These are phyloP conservation scores for Dioctria rufipes DNA, from an alignment of 2,888 invertebrate genomes.

Conservation along the genomic window DNA sequence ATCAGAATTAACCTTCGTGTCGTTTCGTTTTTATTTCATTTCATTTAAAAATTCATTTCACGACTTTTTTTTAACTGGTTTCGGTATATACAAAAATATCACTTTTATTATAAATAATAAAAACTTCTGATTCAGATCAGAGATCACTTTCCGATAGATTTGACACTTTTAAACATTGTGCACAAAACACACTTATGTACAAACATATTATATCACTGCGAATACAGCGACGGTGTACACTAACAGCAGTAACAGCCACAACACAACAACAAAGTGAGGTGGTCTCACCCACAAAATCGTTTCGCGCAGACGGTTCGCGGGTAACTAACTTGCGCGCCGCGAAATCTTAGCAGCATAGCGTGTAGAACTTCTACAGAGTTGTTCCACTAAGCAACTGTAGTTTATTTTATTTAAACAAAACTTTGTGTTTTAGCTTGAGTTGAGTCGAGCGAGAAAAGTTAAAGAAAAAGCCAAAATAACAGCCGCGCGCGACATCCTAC, in stretches of 20 bases:
- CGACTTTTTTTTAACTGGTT: slow-evolving; percentile 5
- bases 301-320: slow-evolving; percentile 54
- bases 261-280: background rate
- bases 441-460: slow-evolving; percentile 20
- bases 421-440: slow-evolving; percentile 30
- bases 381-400: slow-evolving; percentile 35
- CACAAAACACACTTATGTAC: slow-evolving; percentile 13
- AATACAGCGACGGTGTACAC: background rate
- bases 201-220: background rate
- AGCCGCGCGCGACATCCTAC: slow-evolving; percentile 37
- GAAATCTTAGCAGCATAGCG: slow-evolving; percentile 29
- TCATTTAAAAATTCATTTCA: slow-evolving; percentile 40
- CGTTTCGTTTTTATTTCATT: background rate
- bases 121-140: too few relatives aligned
- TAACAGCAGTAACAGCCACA: background rate
- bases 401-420: background rate
- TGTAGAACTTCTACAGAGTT: slow-evolving; percentile 28
- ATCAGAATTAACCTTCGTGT: slow-evolving; percentile 38
- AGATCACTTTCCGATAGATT: background rate
- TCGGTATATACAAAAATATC: background rate
- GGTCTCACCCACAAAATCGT: slow-evolving; percentile 47
- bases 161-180: slow-evolving; percentile 38
- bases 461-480: slow-evolving; percentile 50
- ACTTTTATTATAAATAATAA: background rate
- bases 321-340: slow-evolving; percentile 47